Evolutionary conservation across 2,797 vertebrate species (phyloP), one percentile per base, ranked within the genome.

Genomic region (Rhynchonycteris naso): DNA sequence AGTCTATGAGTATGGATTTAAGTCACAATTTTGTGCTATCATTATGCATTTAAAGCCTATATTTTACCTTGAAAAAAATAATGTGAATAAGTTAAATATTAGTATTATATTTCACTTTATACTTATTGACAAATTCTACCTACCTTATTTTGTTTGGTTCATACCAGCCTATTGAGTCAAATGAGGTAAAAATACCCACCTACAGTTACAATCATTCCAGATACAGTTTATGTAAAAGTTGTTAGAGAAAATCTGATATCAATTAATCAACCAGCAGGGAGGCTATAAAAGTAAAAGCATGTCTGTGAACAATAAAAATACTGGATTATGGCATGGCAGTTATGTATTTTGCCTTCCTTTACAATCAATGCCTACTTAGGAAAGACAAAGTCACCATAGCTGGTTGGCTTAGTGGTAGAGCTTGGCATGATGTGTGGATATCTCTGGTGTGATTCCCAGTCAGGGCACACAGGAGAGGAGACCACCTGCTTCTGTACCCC

Each of bases 241-340:
- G 1, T 19, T 43, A 83, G 19, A 54, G 58, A 95, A 14, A 95
- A n/a, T 84, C 3, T 91, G n/a, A 74, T 52, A 86, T 52, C 66
- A 50, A 81, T 94, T 93, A 72, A 89, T 92, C 79, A 96, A 86
- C 69, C 66, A 93, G 54, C 2, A 87, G n/a, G 59, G 63, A 74
- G 19, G 8, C 65, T 88, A 15, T 74, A 81, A 93, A 72, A 86
- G 33, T 71, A 92, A 90, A 63, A 28, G 66, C 30, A 72, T 63
- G 13, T 68, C 79, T 87, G 16, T 85, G 71, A 94, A 82, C 50
- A 94, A 56, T 94, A 87, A 86, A 95, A 91, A 16, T 80, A 91
- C 22, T 80, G 84, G 83, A 68, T 68, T 84, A 78, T 89, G 16
- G 7, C 59, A 61, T 66, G 15, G 11, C 11, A 66, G 4, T 93